phyloP scores from a whole-genome alignment of 2,113 vertebrate genomes.

The Leptobrachium ailaonicum region DNA sequence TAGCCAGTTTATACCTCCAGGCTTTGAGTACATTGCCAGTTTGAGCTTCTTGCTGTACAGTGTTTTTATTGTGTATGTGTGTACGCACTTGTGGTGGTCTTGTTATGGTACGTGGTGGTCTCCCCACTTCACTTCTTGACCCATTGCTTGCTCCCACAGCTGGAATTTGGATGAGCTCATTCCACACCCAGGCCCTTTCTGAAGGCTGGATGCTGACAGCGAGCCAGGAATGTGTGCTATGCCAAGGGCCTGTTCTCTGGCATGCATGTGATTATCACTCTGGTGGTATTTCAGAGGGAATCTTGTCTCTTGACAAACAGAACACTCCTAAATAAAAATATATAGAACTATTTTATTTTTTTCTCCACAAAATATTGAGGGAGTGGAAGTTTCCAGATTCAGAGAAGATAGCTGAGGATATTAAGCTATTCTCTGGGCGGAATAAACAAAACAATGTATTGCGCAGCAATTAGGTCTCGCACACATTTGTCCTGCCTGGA shows the following conservation, averaged over 20 bases:
- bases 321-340: constrained; percentile 3
- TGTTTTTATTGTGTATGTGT: neutral
- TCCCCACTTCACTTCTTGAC: constrained; percentile 5
- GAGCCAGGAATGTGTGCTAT: constrained; percentile 41
- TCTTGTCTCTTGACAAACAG: constrained; percentile 14
- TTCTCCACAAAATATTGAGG: constrained; percentile 12
- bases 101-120: neutral
- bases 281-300: constrained; percentile 31
- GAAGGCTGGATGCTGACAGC: constrained; percentile 3
- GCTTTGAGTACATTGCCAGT: too few species aligned
- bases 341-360: neutral
- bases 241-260: constrained; percentile 17
- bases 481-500: constrained; percentile 1
- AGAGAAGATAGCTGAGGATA: constrained; percentile 12
- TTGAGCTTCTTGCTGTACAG: neutral
- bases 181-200: constrained; percentile 29
- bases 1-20: too few species aligned
- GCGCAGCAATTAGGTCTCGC: neutral
- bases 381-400: constrained; percentile 44
- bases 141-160: neutral
- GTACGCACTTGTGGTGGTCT: neutral
- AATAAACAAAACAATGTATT: constrained; percentile 10
- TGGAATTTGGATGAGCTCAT: constrained; percentile 40
- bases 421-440: constrained; percentile 9
- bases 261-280: constrained; percentile 22